phyloP scores from a whole-genome alignment of 1,140 invertebrate species.

The Aphelinus certus region DNA sequence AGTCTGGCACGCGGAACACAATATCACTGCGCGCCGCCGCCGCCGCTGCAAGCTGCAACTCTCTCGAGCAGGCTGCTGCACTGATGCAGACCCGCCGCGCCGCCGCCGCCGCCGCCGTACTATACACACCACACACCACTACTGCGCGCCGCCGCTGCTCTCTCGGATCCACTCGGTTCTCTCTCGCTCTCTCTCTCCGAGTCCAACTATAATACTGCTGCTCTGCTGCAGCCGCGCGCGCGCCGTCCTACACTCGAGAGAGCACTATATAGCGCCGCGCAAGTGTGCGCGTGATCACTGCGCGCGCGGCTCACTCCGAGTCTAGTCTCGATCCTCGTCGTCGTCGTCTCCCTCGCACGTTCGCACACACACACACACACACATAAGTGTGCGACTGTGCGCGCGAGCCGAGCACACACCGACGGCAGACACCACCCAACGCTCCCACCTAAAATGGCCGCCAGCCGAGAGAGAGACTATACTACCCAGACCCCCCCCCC shows the following conservation, averaged over 20 bases:
- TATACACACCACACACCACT: conserved; percentile 60
- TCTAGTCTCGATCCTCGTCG: background rate
- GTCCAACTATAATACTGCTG: no score
- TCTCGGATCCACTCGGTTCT: no score
- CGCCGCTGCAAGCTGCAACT: background rate
- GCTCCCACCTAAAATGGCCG: background rate
- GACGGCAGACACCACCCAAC: no score
- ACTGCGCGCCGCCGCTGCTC: conserved; percentile 28
- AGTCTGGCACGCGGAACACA: background rate
- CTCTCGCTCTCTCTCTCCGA: no score
- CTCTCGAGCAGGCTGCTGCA: conserved; percentile 28
- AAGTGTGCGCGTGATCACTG: background rate
- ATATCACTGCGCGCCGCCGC: conserved; percentile 8
- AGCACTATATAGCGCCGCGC: no score
- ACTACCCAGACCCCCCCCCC: background rate
- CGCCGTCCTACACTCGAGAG: no score
- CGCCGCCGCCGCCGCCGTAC: conserved; percentile 50
- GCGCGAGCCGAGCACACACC: no score
- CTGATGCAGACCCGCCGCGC: conserved; percentile 42
- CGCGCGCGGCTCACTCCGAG: background rate
- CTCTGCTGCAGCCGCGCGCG: no score
- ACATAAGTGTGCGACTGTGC: no score
- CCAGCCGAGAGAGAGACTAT: background rate
- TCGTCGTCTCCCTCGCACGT: background rate
- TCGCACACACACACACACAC: background rate